Conservation (phyloP, 2,797 vertebrate genomes). For the Acrossocheilus wenchowensis region DNA sequence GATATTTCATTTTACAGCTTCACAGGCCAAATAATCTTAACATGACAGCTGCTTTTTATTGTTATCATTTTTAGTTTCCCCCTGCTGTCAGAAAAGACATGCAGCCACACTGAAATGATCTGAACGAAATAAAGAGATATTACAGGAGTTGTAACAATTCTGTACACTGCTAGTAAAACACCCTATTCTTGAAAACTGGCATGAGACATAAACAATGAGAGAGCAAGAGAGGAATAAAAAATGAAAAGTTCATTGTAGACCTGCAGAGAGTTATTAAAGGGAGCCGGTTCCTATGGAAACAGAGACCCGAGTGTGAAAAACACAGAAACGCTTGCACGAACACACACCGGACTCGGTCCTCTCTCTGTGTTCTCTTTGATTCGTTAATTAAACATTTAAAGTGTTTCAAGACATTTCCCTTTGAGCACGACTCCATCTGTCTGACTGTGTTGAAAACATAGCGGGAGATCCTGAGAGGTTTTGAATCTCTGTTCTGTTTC, state of each 20-base stretch:
- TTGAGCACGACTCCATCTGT: constrained; percentile 16
- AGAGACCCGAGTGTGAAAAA: constrained; percentile 42
- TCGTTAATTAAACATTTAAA: constrained; percentile 57
- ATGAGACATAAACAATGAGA: constrained; percentile 21
- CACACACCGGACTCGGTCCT: background rate
- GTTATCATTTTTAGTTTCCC: background rate
- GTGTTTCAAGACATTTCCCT: constrained; percentile 41
- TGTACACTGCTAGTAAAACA: background rate
- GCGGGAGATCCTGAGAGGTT: background rate
- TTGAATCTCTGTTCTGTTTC: background rate
- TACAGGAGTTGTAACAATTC: background rate
- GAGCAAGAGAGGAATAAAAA: constrained; percentile 6
- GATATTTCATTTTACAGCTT: background rate
- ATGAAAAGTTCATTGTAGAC: constrained; percentile 38
- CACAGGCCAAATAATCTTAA: background rate
- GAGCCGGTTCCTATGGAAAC: constrained; percentile 55
- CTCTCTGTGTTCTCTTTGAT: constrained; percentile 39
- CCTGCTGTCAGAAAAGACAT: background rate
- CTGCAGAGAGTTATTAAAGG: constrained; percentile 49
- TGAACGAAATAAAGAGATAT: background rate
- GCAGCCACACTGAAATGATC: background rate
- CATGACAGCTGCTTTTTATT: background rate
- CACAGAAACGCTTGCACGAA: constrained; percentile 20
- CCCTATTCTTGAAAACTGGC: constrained; percentile 19
- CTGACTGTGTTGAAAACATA: constrained; percentile 12